Conservation (phyloP, 2,113 vertebrate genomes). For the Psammodynastes pulverulentus region DNA sequence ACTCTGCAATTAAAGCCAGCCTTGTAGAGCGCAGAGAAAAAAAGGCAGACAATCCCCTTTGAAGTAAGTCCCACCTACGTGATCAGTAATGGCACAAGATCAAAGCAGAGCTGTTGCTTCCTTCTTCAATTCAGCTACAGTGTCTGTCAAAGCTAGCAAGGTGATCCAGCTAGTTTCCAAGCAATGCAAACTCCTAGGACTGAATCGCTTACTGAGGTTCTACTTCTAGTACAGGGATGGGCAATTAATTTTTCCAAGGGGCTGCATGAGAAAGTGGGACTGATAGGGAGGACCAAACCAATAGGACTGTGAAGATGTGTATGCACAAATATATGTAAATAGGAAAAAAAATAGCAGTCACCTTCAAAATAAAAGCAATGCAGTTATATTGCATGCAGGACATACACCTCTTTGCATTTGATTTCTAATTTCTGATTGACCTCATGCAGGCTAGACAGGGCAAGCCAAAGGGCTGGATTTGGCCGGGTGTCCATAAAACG, state of each 20-base stretch:
- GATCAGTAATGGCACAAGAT: constrained; percentile 67
- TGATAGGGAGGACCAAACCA: background rate
- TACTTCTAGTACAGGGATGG: background rate
- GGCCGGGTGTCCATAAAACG: background rate
- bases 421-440: background rate
- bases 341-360: background rate
- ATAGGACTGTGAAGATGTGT: background rate
- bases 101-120: constrained; percentile 65
- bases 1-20: constrained; percentile 62
- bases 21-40: constrained; percentile 53
- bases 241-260: background rate
- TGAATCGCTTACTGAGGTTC: constrained; percentile 31
- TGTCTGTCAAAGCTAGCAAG: constrained; percentile 62
- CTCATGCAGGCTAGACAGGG: background rate
- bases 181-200: constrained; percentile 48
- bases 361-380: background rate
- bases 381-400: background rate
- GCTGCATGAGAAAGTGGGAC: background rate
- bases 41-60: constrained; percentile 59
- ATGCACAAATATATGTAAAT: background rate
- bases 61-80: constrained; percentile 64
- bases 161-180: constrained; percentile 55
- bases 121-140: constrained; percentile 60
- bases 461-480: background rate
- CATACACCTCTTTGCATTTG: background rate